Evolutionary conservation across 2,888 invertebrate genomes (phyloP), one percentile per base, ranked within the genome.

Genomic region (Callyntrura guangdongensis): DNA sequence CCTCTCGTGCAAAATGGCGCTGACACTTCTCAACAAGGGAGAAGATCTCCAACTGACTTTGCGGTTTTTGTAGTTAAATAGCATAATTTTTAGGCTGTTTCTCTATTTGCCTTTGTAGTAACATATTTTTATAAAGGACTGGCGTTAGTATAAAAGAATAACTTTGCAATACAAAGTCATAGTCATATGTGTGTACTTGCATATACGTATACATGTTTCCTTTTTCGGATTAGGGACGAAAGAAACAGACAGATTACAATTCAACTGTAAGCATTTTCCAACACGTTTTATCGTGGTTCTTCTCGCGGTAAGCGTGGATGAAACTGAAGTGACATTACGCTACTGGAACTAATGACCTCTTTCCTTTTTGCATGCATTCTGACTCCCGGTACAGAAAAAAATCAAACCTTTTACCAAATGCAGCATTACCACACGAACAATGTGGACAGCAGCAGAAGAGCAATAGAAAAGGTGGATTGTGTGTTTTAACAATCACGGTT

Each of bases 1-100:
- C 49, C 49, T 74, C 17, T 49, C 53, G n/a, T 81, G 49, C 9
- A 83, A 67, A 83, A 72, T 56, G 53, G 25, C 11, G 56, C 69
- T 69, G 84, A 85, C 69, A 85, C 53, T 25, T 69, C 72, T 49
- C 45, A 74, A 74, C 45, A 61, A 74, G 74, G 14, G 74, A 59
- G 61, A 59, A 61, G 56, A 84, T 67, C 47, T 64, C 86, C 45
- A 64, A 86, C 86, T 81, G 87, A 87, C 81, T 87, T 81, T 87
- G 87, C 56, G 87, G 87, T 87, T 87, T n/a, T 67, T 47, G n/a
- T 59, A 81, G 81, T 87, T 87, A 87, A 69, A 81, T 81, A 81
- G 69, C 36, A 87, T 69, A 87, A 81, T 87, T 87, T 87, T 53
- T 20, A 25, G 22, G 27, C 56, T 53, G 53, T 56, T 22, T 27